Evolutionary conservation across 2,797 vertebrate genomes (phyloP).

Genomic region (Rhinichthys osculus): DNA sequence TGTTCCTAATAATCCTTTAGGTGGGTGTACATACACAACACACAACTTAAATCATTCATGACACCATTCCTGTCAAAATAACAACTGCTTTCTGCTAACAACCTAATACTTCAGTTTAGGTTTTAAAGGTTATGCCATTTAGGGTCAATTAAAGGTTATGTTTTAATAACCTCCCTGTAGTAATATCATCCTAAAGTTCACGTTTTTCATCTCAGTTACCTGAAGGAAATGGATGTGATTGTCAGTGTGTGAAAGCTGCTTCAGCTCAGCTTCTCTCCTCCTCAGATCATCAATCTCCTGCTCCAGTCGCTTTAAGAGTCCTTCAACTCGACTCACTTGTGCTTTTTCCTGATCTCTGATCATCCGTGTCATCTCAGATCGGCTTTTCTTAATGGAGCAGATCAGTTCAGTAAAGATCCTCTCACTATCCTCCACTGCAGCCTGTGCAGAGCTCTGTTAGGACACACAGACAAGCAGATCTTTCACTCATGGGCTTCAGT

Average conservation of each 20-base stretch:
- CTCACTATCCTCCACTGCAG: neutral
- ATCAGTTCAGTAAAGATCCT: neutral
- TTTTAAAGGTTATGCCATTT: no score
- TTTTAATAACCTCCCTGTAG: neutral
- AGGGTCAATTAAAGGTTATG: neutral
- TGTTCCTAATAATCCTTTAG: no score
- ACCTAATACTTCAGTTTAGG: no score
- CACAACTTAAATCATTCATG: no score
- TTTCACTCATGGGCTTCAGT: neutral
- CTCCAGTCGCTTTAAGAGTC: neutral
- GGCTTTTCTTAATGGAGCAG: neutral
- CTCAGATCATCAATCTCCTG: neutral
- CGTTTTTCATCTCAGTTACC: neutral
- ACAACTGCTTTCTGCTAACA: no score
- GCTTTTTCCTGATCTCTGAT: neutral
- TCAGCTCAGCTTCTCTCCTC: slow-evolving; percentile 52
- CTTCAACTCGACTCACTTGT: neutral
- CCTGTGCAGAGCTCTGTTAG: neutral
- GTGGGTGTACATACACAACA: no score
- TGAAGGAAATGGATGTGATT: neutral
- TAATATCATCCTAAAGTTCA: neutral
- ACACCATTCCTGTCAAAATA: no score
- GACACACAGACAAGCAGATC: neutral
- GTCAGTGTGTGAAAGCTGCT: neutral
- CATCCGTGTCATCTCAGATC: neutral